Percentiles rank a stretch among this genome's conserved stretches.
These are phyloP conservation scores for Anableps anableps DNA, from an alignment of 2,797 vertebrate species.

Conservation along the genomic window DNA sequence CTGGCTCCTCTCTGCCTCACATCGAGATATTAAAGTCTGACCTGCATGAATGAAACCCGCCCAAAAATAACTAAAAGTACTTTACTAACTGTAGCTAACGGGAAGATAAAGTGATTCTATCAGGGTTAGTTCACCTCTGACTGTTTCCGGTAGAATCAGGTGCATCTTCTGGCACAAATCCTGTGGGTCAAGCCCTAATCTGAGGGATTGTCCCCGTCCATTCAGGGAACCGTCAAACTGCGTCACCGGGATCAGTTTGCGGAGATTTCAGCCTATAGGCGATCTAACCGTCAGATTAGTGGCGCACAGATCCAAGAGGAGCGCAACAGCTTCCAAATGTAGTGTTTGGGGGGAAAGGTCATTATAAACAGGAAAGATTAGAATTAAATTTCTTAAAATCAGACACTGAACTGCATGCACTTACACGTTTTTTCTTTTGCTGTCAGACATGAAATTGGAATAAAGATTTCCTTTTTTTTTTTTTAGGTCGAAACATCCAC, in stretches of 20 bases:
- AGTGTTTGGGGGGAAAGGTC: neutral
- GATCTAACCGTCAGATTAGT: neutral
- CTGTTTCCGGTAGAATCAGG: conserved; percentile 34
- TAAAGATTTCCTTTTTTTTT: too few species aligned
- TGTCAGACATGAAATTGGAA: too few species aligned
- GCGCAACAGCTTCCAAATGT: neutral
- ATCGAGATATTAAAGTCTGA: neutral
- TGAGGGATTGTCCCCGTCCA: conserved; percentile 48
- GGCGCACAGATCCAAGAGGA: neutral
- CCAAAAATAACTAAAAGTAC: neutral
- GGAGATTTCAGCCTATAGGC: neutral
- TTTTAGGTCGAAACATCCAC: too few species aligned
- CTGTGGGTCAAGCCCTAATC: conserved; percentile 70
- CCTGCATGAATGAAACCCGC: neutral
- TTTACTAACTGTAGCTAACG: neutral
- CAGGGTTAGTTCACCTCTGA: conserved; percentile 18
- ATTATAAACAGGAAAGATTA: too few species aligned
- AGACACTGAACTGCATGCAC: too few species aligned
- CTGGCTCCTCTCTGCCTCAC: neutral
- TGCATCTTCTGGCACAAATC: conserved; percentile 65
- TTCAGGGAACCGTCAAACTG: conserved; percentile 1
- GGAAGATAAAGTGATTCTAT: neutral
- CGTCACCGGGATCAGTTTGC: conserved; percentile 27
- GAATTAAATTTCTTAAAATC: too few species aligned
- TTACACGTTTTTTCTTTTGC: too few species aligned